These are phyloP conservation scores for Gymnoscopelus braueri DNA, from an alignment of 2,797 vertebrate genomes.

Conservation along the genomic window DNA sequence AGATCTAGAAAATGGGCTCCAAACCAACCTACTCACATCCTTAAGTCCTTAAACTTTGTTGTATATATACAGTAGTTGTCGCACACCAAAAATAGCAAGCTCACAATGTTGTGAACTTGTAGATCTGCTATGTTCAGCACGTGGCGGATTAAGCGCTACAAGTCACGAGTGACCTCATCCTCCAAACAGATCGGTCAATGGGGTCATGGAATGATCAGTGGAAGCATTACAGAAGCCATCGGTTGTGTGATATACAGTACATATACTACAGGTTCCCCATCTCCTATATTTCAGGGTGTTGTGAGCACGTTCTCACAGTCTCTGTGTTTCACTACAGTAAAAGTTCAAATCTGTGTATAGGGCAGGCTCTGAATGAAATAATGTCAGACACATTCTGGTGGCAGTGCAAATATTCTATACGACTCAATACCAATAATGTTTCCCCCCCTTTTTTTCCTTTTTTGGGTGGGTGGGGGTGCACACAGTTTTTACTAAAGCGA, in stretches of 20 bases:
- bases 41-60: not conserved
- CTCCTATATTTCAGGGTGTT: conserved; percentile 50
- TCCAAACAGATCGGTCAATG: conserved; percentile 3
- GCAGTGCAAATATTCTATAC: too few species aligned
- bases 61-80: too few species aligned
- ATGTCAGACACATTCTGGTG: too few species aligned
- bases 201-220: conserved; percentile 32
- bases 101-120: too few species aligned
- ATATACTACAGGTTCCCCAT: conserved; percentile 31
- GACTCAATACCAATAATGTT: too few species aligned
- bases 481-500: too few species aligned
- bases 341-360: conserved; percentile 27
- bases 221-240: conserved; percentile 49
- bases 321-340: not conserved
- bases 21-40: conserved; percentile 19
- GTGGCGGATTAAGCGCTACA: too few species aligned
- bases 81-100: too few species aligned
- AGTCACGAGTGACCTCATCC: conserved; percentile 26
- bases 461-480: too few species aligned
- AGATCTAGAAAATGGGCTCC: not conserved
- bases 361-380: conserved; percentile 6
- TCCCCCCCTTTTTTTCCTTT: too few species aligned
- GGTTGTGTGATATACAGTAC: conserved; percentile 41
- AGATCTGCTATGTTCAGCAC: too few species aligned
- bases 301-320: conserved; percentile 37